Conservation (phyloP, 2,888 invertebrate genomes). For the Drosophila neotestacea region DNA sequence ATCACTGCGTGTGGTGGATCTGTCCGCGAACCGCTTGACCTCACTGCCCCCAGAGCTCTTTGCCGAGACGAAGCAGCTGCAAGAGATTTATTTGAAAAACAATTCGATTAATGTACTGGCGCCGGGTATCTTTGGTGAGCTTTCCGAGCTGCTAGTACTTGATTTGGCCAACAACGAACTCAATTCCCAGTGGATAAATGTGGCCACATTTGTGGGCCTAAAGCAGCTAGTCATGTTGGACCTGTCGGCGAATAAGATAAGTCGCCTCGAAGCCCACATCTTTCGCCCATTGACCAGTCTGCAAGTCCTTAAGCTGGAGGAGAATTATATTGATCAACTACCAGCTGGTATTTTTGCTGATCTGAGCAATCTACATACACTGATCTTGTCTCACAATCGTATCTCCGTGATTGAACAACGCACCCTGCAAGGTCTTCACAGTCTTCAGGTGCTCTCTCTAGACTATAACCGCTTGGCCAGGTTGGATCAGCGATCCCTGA, state of each 20-base stretch:
- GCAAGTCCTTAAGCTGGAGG: constrained; percentile 93
- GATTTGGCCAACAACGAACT: constrained; percentile 94
- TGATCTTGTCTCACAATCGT: constrained; percentile 94
- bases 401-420: constrained; percentile 93
- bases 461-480: constrained; percentile 94
- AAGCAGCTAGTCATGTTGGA: constrained; percentile 94
- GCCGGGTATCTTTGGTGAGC: constrained; percentile 92
- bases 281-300: constrained; percentile 94
- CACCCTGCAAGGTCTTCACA: constrained; percentile 94
- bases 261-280: constrained; percentile 92
- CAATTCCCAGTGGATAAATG: constrained; percentile 94
- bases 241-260: constrained; percentile 93
- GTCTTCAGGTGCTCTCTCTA: constrained; percentile 92
- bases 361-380: constrained; percentile 94
- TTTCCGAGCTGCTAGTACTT: constrained; percentile 91
- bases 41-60: constrained; percentile 95
- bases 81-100: constrained; percentile 95
- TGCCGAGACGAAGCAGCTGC: constrained; percentile 91
- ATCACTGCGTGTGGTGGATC: constrained; percentile 92
- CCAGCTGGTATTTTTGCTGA: constrained; percentile 95
- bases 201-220: constrained; percentile 93
- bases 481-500: constrained; percentile 93
- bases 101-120: constrained; percentile 95
- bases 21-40: constrained; percentile 95
- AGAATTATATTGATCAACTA: constrained; percentile 93